Percentiles rank a stretch among this genome's conserved stretches.
These are phyloP conservation scores for Epinotia brunnichana DNA, from an alignment of 2,888 invertebrate genomes.

Conservation along the genomic window DNA sequence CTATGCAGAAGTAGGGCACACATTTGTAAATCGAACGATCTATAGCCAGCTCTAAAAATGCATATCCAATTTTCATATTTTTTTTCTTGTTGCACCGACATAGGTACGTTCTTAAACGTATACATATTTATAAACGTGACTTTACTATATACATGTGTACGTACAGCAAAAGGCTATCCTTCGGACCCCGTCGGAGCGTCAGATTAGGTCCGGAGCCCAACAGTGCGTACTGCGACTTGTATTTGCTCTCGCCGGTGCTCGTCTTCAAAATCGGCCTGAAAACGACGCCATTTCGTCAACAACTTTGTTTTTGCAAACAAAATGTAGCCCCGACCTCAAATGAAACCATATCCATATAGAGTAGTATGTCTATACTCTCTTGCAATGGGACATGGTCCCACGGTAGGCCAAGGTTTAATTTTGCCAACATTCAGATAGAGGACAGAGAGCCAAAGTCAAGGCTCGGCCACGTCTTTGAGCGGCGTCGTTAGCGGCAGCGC, in stretches of 20 bases:
- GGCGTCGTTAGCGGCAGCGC: too few species aligned
- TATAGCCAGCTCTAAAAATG: too few species aligned
- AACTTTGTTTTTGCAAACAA: neutral
- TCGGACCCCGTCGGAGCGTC: conserved; percentile 89
- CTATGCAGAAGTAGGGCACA: too few species aligned
- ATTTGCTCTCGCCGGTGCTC: conserved; percentile 78
- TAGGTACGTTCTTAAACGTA: too few species aligned
- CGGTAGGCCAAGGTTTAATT: neutral
- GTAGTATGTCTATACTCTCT: too few species aligned
- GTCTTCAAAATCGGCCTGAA: conserved; percentile 76
- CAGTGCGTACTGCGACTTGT: conserved; percentile 84
- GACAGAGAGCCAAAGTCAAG: neutral
- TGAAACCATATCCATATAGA: neutral
- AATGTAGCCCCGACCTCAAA: neutral
- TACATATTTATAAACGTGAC: too few species aligned
- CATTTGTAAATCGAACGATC: too few species aligned
- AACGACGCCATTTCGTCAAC: neutral
- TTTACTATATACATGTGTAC: too few species aligned
- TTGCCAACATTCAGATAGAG: neutral
- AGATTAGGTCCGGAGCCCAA: conserved; percentile 88
- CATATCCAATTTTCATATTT: too few species aligned
- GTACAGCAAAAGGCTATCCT: conserved; percentile 90
- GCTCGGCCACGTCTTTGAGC: too few species aligned
- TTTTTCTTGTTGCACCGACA: too few species aligned
- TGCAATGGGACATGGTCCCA: neutral